These are phyloP conservation scores for Nansenia antarctica DNA, from an alignment of 2,113 vertebrate genomes.

Conservation along the genomic window DNA sequence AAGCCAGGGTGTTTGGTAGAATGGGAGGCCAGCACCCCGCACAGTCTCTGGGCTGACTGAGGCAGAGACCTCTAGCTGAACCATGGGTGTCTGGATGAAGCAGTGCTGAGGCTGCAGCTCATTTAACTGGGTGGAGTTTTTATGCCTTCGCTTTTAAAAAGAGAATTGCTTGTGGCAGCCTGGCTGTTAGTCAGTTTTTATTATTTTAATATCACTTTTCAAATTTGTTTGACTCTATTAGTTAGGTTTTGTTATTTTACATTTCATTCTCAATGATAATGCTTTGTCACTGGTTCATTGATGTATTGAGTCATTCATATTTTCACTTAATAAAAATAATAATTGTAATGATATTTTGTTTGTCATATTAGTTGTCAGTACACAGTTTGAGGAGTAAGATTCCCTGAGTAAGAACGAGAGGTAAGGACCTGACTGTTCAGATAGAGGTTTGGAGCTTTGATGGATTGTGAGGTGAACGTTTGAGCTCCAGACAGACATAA, in stretches of 20 bases:
- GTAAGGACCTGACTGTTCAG: too few relatives aligned
- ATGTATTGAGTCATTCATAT: too few relatives aligned
- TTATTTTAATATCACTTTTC: background rate
- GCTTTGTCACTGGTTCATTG: too few relatives aligned
- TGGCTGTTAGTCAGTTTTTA: slow-evolving; percentile 30
- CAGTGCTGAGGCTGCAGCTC: slow-evolving; percentile 64
- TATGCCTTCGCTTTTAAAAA: slow-evolving; percentile 35
- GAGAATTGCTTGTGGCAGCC: background rate
- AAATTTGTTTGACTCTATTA: background rate
- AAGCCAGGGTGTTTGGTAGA: slow-evolving; percentile 48
- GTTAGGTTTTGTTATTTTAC: too few relatives aligned
- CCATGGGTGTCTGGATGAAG: slow-evolving; percentile 58
- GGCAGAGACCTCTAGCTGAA: slow-evolving; percentile 60
- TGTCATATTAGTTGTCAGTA: too few relatives aligned
- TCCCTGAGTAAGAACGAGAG: too few relatives aligned
- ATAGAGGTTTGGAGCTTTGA: slow-evolving; percentile 55
- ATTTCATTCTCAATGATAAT: too few relatives aligned
- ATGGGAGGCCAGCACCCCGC: slow-evolving; percentile 57
- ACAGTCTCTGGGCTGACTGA: slow-evolving; percentile 51
- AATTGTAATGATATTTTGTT: too few relatives aligned
- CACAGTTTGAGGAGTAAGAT: too few relatives aligned
- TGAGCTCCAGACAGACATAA: slow-evolving; percentile 67
- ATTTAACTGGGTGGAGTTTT: slow-evolving; percentile 50
- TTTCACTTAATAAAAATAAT: too few relatives aligned
- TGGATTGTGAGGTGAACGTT: slow-evolving; percentile 64